Evolutionary conservation across 2,797 vertebrate genomes (phyloP), one percentile per base, ranked within the genome.

Genomic region (Tadarida brasiliensis): DNA sequence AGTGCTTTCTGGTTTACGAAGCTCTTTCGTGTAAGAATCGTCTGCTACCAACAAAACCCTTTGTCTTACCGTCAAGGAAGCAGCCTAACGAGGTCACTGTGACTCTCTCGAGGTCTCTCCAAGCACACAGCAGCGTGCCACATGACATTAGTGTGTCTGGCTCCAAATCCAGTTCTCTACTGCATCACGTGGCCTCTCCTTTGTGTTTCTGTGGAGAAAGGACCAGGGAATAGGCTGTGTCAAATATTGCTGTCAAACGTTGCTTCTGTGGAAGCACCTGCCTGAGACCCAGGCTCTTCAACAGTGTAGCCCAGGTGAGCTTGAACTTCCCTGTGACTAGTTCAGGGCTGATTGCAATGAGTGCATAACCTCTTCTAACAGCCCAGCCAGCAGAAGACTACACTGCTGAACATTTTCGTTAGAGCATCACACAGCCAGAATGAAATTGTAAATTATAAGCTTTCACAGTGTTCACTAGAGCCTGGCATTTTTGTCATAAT

Each of bases 401-500:
- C 30, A 15, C 17, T 33, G 56, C 35, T 78, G 73, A 74, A 74
- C 70, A 59, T 20, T 68, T 96, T 28, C 86, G 44, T 73, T 30
- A 39, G 15, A 51, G 12, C 61, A 49, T 89, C 80, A 70, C 63
- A 68, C 44, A 92, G 77, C 82, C 86, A 92, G 91, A 95, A 82
- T 30, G 71, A 57, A 94, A 88, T 74, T 94, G 82, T 88, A 92
- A 95, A 95, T 94, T 76, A 96, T 82, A 92, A 91, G 44, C 51
- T 94, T 84, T 87, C 47, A 77, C 35, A 47, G 24, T 26, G 17
- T 78, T 96, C 88, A 56, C 51, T n/a, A 74, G 61, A 92, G 70
- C 67, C 44, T 96, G 86, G 33, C 86, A 95, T 85, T 95, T 95
- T 94, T 92, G 92, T 95, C 85, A 92, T 94, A 87, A 81, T 33